Conservation (phyloP, 2,888 invertebrate genomes). For the Carterocephalus palaemon region DNA sequence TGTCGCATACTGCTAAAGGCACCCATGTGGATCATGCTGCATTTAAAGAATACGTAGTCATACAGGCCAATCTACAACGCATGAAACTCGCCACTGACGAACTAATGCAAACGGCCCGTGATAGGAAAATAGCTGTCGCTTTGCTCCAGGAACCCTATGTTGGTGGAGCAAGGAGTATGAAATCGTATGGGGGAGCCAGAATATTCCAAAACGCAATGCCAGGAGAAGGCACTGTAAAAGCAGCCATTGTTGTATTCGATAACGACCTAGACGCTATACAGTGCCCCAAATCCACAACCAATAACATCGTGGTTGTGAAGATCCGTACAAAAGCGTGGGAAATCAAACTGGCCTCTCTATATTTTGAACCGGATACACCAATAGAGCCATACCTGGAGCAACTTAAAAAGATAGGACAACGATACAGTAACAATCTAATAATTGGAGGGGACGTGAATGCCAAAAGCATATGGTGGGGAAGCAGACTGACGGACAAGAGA, state of each 20-base stretch:
- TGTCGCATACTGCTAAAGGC: too few species aligned
- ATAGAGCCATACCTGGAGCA: neutral
- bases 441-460: constrained; percentile 1
- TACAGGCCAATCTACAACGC: constrained; percentile 26
- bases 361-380: neutral
- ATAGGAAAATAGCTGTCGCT: constrained; percentile 10
- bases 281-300: neutral
- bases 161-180: neutral
- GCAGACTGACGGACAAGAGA: neutral
- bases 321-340: neutral
- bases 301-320: neutral
- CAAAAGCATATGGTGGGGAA: constrained; percentile 1
- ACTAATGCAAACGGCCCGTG: constrained; percentile 17
- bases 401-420: too few species aligned
- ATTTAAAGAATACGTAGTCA: too few species aligned
- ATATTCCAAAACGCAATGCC: constrained; percentile 7
- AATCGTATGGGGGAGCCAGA: constrained; percentile 5
- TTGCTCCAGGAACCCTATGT: constrained; percentile 29
- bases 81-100: constrained; percentile 22
- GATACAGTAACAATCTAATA: neutral
- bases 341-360: neutral
- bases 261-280: neutral
- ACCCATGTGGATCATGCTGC: too few species aligned
- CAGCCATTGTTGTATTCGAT: constrained; percentile 3
- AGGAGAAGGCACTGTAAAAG: constrained; percentile 4